These are phyloP conservation scores for Drosophila busckii DNA, from an alignment of 1,140 invertebrate genomes.

Conservation along the genomic window DNA sequence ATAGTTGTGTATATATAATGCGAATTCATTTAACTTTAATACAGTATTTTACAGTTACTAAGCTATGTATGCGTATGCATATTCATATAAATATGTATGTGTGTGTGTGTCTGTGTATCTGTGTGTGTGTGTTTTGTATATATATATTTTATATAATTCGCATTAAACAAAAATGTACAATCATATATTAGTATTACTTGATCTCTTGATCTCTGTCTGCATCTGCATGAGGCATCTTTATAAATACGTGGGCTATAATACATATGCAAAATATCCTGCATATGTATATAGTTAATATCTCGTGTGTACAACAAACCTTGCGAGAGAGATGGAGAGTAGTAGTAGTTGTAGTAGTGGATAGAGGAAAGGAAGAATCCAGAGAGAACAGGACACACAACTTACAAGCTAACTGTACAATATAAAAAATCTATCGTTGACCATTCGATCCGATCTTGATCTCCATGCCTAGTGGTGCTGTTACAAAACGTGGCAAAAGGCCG, in stretches of 20 bases:
- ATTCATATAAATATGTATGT: constrained; percentile 8
- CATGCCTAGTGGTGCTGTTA: constrained; percentile 15
- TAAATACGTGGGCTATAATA: constrained; percentile 13
- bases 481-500: no score
- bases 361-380: not conserved
- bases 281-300: constrained; percentile 50
- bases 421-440: constrained; percentile 1
- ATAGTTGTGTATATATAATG: no score
- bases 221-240: constrained; percentile 15
- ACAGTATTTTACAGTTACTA: constrained; percentile 63
- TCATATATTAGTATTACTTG: constrained; percentile 25
- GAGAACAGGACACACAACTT: constrained; percentile 14
- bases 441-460: no score
- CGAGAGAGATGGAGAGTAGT: constrained; percentile 7
- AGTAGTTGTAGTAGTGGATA: not conserved
- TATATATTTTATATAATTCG: constrained; percentile 37
- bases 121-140: constrained; percentile 7
- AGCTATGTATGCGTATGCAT: constrained; percentile 18
- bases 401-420: constrained; percentile 63
- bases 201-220: constrained; percentile 4
- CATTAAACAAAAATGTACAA: constrained; percentile 38
- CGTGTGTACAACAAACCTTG: constrained; percentile 44
- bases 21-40: constrained; percentile 57
- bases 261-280: constrained; percentile 13
- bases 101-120: constrained; percentile 7